phyloP scores from a whole-genome alignment of 1,140 invertebrate species.

The Dreissena rostriformis region DNA sequence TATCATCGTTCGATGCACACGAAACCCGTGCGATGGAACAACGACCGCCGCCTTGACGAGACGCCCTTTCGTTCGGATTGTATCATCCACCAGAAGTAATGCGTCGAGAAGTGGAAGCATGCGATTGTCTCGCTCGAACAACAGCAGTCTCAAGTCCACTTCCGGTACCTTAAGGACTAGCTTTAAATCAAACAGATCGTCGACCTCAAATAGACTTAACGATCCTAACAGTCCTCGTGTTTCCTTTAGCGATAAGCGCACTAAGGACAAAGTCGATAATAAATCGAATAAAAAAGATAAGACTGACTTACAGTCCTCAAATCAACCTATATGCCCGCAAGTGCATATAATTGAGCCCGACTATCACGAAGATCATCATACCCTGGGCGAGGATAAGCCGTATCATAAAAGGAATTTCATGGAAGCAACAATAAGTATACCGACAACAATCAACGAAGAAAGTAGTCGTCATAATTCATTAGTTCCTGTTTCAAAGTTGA shows the following conservation, averaged over 20 bases:
- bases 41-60: conserved; percentile 40
- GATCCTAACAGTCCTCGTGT: conserved; percentile 1
- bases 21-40: conserved; percentile 33
- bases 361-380: conserved; percentile 14
- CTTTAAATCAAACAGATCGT: conserved; percentile 27
- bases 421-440: too few relatives aligned
- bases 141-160: conserved; percentile 62
- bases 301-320: not conserved
- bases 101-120: conserved; percentile 59
- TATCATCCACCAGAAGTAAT: conserved; percentile 22
- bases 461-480: too few relatives aligned
- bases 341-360: conserved; percentile 39
- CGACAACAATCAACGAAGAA: too few relatives aligned
- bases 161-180: conserved; percentile 48
- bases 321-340: conserved; percentile 26
- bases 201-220: conserved; percentile 30
- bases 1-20: conserved; percentile 35
- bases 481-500: too few relatives aligned
- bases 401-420: too few relatives aligned
- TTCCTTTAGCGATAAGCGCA: too few relatives aligned
- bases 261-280: too few relatives aligned
- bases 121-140: conserved; percentile 64
- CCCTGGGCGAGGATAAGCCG: not conserved
- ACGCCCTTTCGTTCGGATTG: conserved; percentile 46
- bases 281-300: not conserved